Percentiles rank a stretch among this genome's conserved stretches.
Evolutionary conservation across 1,140 invertebrate genomes (phyloP).

Genomic region (Drosophila kurseongensis): DNA sequence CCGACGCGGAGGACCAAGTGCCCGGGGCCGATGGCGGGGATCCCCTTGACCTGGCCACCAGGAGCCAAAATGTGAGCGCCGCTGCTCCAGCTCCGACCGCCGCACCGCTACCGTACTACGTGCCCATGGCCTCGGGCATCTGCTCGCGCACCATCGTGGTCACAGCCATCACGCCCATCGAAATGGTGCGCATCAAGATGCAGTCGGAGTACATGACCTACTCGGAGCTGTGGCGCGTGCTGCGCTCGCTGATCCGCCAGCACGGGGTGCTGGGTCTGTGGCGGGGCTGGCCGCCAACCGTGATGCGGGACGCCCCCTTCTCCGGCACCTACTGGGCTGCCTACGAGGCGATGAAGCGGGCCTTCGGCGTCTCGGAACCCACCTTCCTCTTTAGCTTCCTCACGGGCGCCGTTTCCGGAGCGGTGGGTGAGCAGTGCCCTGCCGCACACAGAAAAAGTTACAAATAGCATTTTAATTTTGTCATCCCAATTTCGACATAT

Average conservation of each 20-base stretch:
- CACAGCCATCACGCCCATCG: slow-evolving; percentile 95
- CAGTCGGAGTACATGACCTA: slow-evolving; percentile 96
- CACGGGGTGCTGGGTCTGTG: slow-evolving; percentile 94
- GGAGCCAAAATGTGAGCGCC: not conserved
- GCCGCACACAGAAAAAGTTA: not conserved
- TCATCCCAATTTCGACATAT: too few relatives aligned
- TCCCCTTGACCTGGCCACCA: slow-evolving; percentile 6
- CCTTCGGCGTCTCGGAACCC: slow-evolving; percentile 87
- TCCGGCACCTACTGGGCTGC: slow-evolving; percentile 97
- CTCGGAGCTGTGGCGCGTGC: slow-evolving; percentile 86
- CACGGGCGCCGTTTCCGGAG: slow-evolving; percentile 93
- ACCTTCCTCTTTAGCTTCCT: slow-evolving; percentile 93
- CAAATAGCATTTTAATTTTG: too few relatives aligned
- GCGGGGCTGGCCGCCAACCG: slow-evolving; percentile 94
- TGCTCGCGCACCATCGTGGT: slow-evolving; percentile 93
- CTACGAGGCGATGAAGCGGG: slow-evolving; percentile 95
- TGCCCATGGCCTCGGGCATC: slow-evolving; percentile 92
- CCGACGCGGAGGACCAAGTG: not conserved
- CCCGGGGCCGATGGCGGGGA: not conserved
- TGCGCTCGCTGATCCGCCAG: slow-evolving; percentile 87
- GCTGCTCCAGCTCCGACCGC: not conserved
- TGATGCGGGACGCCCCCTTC: slow-evolving; percentile 98
- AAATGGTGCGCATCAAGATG: slow-evolving; percentile 99
- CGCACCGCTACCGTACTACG: slow-evolving; percentile 87
- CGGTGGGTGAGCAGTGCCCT: slow-evolving; percentile 88